Evolutionary conservation across 2,113 vertebrate genomes (phyloP).

Genomic region (Forbesichthys agassizii): DNA sequence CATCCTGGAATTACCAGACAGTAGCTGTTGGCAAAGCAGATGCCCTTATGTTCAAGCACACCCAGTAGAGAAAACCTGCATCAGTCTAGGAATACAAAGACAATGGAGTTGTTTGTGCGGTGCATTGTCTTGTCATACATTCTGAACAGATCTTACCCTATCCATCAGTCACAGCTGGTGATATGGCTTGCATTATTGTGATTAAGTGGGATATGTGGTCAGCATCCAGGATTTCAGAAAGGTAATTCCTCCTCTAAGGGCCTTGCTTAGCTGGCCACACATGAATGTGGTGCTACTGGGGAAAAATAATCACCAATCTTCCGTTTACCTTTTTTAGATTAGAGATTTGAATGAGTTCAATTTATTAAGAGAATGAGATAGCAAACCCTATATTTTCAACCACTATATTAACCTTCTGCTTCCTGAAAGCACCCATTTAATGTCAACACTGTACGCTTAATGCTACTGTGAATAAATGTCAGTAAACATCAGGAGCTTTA

Average conservation of each 20-base stretch:
- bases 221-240: constrained; percentile 10
- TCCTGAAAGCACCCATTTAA: not conserved
- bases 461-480: constrained; percentile 32
- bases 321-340: not conserved
- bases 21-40: not conserved
- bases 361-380: not conserved
- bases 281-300: constrained; percentile 13
- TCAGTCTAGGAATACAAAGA: not conserved
- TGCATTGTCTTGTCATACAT: not conserved
- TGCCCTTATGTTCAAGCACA: not conserved
- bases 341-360: constrained; percentile 19
- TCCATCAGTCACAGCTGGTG: constrained; percentile 21
- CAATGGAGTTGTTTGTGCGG: not conserved
- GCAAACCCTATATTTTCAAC: not conserved
- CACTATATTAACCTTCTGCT: not conserved
- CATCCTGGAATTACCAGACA: not conserved
- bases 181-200: constrained; percentile 1
- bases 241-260: constrained; percentile 17
- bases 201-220: constrained; percentile 34
- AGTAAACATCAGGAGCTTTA: constrained; percentile 31
- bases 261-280: constrained; percentile 16
- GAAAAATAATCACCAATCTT: not conserved
- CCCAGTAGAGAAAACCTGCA: not conserved
- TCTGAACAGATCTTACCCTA: constrained; percentile 7
- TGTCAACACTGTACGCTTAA: not conserved